Evolutionary conservation across 2,113 vertebrate species (phyloP).

Genomic region (Menidia beryllina): DNA sequence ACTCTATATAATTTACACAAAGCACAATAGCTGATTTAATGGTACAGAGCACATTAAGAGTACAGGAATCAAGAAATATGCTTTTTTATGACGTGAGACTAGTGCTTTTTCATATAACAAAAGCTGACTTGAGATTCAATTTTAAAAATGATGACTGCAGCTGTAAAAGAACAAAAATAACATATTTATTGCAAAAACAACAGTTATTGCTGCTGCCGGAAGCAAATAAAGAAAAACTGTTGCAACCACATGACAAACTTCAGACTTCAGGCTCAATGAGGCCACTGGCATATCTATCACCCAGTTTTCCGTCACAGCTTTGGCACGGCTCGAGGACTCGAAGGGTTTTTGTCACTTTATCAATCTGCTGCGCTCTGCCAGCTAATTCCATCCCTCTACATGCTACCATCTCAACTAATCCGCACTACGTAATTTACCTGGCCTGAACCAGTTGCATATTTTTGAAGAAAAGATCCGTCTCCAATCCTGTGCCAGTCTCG

Average conservation of each 20-base stretch:
- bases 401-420: background rate
- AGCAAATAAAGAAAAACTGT: background rate
- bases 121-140: no score
- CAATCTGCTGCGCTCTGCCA: background rate
- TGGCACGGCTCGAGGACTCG: background rate
- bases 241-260: background rate
- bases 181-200: background rate
- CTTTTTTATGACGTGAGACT: no score
- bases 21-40: background rate
- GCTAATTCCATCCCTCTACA: background rate
- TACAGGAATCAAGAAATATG: no score
- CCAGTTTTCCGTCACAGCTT: background rate
- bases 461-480: background rate
- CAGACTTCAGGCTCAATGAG: background rate
- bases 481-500: background rate
- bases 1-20: no score
- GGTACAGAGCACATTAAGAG: background rate
- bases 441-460: background rate
- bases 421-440: background rate
- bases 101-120: no score
- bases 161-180: background rate
- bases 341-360: background rate
- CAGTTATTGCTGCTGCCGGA: background rate
- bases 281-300: background rate
- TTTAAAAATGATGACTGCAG: background rate